Base-by-base conservation (phyloP, 2,113 vertebrate species). In the Dissostichus mawsoni region DNA sequence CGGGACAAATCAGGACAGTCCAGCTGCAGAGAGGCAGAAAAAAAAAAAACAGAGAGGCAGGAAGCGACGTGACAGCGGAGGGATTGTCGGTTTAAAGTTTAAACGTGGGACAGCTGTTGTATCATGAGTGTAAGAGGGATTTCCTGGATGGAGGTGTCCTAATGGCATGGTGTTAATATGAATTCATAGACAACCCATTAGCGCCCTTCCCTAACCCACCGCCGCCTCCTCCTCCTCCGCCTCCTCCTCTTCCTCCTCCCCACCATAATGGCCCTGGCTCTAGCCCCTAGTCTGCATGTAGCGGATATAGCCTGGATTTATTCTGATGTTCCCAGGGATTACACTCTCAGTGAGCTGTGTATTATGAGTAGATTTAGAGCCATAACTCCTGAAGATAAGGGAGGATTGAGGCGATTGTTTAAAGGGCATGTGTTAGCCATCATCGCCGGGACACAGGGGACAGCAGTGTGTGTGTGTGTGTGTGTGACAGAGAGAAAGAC, bases 341-440 rank as follows among this genome's bases (percentile, higher is more conserved):
- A 95, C 87, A 59, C 66, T 80, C 88, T 87, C 86, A 84, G 87
- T 88, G 84, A 93, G 88, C 91, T 89, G 68, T 86, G 91, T 90
- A 92, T 94, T 94, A 94, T 92, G 92, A 92, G 83, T 81, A 92
- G 94, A 94, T 95, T 95, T 94, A 87, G 88, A 65, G 68, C 83
- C 86, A 88, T 93, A 93, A 93, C 85, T 89, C 87, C 87, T 90
- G 85, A 90, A 89, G 92, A 94, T 95, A 93, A 94, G 84, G 84
- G 80, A 52, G 93, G 92, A 90, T 92, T 93, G 90, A 86, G 87
- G 87, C 81, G 87, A 93, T 94, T 93, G 93, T 95, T 94, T 91
- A 87, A 93, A 92, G 67, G 68, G 83, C 86, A 90, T 92, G 91
- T 87, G 88, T 86, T 86, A 78, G 81, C 82, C 82, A 75, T 90